phyloP scores from a whole-genome alignment of 2,797 vertebrate species.

The Alexandromys oeconomus region DNA sequence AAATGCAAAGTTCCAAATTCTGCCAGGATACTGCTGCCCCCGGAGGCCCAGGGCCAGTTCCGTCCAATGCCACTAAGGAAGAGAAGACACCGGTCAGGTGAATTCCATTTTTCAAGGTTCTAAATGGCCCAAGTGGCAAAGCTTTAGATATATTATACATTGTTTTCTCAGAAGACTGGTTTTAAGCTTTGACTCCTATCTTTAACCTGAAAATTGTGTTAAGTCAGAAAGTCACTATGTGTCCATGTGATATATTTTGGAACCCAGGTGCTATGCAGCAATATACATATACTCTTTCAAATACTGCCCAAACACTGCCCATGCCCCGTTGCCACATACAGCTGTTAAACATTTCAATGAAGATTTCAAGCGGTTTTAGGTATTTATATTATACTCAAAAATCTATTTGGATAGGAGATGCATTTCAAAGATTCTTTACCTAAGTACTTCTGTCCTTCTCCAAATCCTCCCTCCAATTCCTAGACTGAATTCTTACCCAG shows the following conservation, averaged over 20 bases:
- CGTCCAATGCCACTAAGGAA: constrained; percentile 94
- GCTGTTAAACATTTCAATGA: constrained; percentile 14
- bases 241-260: not conserved
- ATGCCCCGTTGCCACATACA: not conserved
- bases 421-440: constrained; percentile 33
- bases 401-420: constrained; percentile 21
- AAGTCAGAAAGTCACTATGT: not conserved
- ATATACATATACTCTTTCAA: not conserved
- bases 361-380: not conserved
- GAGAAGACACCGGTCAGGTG: not conserved
- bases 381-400: not conserved
- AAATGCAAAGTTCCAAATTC: constrained; percentile 98
- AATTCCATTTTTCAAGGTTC: not conserved
- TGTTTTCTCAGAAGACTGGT: not conserved
- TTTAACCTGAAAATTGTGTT: constrained; percentile 9
- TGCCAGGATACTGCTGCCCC: constrained; percentile 99
- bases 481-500: not conserved
- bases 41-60: constrained; percentile 99
- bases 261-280: not conserved
- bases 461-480: not conserved
- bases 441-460: not conserved
- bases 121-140: not conserved
- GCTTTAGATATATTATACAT: not conserved
- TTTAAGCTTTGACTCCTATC: not conserved
- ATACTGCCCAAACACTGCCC: not conserved